Evolutionary conservation across 1,140 invertebrate species (phyloP), one percentile per base, ranked within the genome.

Genomic region (Drosophila ficusphila): DNA sequence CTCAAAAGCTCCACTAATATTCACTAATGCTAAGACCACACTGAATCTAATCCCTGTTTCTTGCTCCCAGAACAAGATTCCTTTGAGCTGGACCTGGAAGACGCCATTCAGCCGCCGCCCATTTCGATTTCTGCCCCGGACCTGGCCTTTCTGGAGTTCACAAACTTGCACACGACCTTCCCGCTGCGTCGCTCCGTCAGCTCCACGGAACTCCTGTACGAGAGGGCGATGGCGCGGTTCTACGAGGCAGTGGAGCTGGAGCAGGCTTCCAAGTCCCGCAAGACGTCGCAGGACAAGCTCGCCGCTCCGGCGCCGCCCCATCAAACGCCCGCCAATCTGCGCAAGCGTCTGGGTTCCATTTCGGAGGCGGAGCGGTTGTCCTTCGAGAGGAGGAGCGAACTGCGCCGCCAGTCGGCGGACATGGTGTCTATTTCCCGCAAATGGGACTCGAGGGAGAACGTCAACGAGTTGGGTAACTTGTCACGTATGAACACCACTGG

Each of bases 101-200:
- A 95, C 42, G 93, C 94, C 49, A 90, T 94, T 9, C 92, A 95
- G 41, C 94, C 96, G 23, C 96, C 96, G 1, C 96, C 95, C 1
- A 93, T 96, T 53, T 97, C 96, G 0, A 92, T 96, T 16, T 97
- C 96, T 1, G 94, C 96, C 2, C 96, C 96, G 0, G 96, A 96
- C 88, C 88, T 97, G 38, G 93, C 94, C 61, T 90, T 92, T 11
- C 44, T 91, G 8, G 92, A 93, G 74, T 89, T 91, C 11, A 91
- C 90, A 18, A 77, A 91, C 51, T 85, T 93, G 44, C 90, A 91
- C 29, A 90, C 92, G 5, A 91, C 93, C 5, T 91, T 91, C 25
- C 90, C 90, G 6, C 36, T 91, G 6, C 93, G 95, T 6, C 93
- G 95, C 64, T 95, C 96, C 0, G 95, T 96, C 5, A 97, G 96